phyloP scores from a whole-genome alignment of 1,140 invertebrate species.

The Aleiodes sp. region DNA sequence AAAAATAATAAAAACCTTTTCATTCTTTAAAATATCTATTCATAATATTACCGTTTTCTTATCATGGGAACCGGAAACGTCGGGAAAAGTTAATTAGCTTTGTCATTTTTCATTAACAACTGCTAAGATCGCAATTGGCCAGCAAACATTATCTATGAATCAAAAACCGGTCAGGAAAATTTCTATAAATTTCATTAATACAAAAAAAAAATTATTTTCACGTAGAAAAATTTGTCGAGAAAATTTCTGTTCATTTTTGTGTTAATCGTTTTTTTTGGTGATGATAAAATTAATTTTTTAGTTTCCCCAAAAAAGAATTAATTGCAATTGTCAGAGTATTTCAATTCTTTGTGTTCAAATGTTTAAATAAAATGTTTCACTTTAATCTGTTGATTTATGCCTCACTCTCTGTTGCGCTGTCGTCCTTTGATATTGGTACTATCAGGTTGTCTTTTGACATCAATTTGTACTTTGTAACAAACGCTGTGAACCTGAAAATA shows the following conservation, averaged over 20 bases:
- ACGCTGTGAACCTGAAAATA: constrained; percentile 83
- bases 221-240: background rate
- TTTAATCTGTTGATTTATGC: constrained; percentile 66
- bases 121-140: background rate
- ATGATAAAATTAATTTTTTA: background rate
- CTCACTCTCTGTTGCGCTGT: constrained; percentile 74
- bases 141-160: no score
- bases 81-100: no score
- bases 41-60: no score
- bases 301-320: background rate
- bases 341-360: background rate
- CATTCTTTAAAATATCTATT: no score
- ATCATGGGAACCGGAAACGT: no score
- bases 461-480: constrained; percentile 98
- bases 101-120: no score
- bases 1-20: no score
- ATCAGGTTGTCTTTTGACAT: constrained; percentile 99
- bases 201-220: no score
- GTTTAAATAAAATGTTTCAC: background rate
- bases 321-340: background rate
- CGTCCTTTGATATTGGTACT: constrained; percentile 91
- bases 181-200: no score
- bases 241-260: background rate
- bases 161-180: no score
- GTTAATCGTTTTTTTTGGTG: background rate